Evolutionary conservation across 2,113 vertebrate species (phyloP).

Genomic region (Nycticorax nycticorax): DNA sequence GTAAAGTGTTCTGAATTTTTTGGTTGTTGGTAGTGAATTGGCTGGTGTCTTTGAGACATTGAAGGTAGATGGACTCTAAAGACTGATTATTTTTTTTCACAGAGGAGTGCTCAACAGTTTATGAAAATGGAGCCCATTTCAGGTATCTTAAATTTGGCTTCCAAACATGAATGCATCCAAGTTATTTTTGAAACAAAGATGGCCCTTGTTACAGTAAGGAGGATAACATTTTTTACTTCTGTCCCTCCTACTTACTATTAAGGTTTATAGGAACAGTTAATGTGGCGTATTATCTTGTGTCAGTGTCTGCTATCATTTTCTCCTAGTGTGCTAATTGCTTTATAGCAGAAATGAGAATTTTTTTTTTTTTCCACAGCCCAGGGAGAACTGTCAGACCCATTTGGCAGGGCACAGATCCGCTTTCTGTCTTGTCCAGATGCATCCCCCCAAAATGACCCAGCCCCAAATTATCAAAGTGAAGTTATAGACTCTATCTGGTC

Average conservation of each 20-base stretch:
- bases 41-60: not conserved
- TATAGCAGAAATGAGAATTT: not conserved
- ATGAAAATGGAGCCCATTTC: not conserved
- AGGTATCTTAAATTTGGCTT: not conserved
- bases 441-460: not conserved
- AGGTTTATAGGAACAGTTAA: not conserved
- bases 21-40: too few relatives aligned
- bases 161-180: not conserved
- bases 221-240: not conserved
- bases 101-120: not conserved
- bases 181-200: not conserved
- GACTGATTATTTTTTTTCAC: not conserved
- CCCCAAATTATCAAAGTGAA: not conserved
- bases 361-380: not conserved
- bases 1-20: not conserved
- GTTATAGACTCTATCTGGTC: not conserved
- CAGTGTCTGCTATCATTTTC: not conserved
- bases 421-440: not conserved
- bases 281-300: not conserved
- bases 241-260: not conserved
- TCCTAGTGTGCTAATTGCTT: not conserved
- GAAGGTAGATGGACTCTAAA: not conserved
- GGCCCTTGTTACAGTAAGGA: not conserved
- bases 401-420: not conserved
- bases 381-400: not conserved